Percentiles rank a stretch among this genome's conserved stretches.
These are phyloP conservation scores for Enteromius treurensis DNA, from an alignment of 2,797 vertebrate genomes.

Conservation along the genomic window DNA sequence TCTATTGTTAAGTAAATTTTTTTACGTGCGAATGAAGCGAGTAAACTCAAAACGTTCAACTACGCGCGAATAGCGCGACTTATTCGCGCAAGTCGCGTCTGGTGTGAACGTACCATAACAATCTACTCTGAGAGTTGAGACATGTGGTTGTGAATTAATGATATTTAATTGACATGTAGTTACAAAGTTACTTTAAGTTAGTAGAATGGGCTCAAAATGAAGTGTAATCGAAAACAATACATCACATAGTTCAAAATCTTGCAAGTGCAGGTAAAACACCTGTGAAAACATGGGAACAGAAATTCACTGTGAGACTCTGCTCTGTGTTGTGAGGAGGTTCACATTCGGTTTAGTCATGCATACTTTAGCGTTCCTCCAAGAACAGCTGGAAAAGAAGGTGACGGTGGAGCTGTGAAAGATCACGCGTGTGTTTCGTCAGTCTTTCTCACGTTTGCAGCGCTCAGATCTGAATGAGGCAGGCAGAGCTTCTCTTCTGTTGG, in stretches of 20 bases:
- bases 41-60: too few relatives aligned
- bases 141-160: too few relatives aligned
- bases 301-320: too few relatives aligned
- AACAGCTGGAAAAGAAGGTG: constrained; percentile 1
- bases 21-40: too few relatives aligned
- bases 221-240: not conserved
- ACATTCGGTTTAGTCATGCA: not conserved
- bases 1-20: too few relatives aligned
- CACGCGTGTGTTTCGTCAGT: not conserved
- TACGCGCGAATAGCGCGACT: too few relatives aligned
- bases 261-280: not conserved
- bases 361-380: not conserved
- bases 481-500: constrained; percentile 55
- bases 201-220: too few relatives aligned
- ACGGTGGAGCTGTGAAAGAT: not conserved
- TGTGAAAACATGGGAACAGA: not conserved
- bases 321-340: not conserved
- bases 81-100: too few relatives aligned
- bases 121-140: too few relatives aligned
- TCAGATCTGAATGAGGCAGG: not conserved
- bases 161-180: too few relatives aligned
- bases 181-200: too few relatives aligned
- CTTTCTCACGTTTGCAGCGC: constrained; percentile 4
- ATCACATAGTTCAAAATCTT: not conserved
- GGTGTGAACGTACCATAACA: too few relatives aligned